Percentiles rank a stretch among this genome's conserved stretches.
Conservation (phyloP, 2,113 vertebrate species). For the Hippocampus abdominalis region DNA sequence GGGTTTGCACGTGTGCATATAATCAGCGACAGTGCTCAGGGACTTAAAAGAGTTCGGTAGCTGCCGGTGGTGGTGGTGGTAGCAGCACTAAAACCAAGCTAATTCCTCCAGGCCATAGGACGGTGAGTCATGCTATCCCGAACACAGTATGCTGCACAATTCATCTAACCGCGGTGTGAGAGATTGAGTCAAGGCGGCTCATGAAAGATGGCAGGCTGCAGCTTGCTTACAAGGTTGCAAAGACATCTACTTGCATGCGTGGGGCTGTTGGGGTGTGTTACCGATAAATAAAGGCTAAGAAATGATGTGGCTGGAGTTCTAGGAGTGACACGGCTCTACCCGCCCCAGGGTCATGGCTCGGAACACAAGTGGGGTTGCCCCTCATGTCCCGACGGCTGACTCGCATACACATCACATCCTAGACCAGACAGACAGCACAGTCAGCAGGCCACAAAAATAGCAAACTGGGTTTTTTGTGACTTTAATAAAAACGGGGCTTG, state of each 20-base stretch:
- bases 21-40: slow-evolving; percentile 40
- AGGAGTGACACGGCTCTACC: slow-evolving; percentile 43
- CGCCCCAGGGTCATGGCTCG: slow-evolving; percentile 43
- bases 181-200: slow-evolving; percentile 54
- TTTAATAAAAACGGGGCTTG: slow-evolving; percentile 37
- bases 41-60: slow-evolving; percentile 51
- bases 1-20: slow-evolving; percentile 31
- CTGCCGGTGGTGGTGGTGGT: slow-evolving; percentile 28
- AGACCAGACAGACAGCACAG: slow-evolving; percentile 21
- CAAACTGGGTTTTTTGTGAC: slow-evolving; percentile 33
- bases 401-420: slow-evolving; percentile 42
- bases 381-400: slow-evolving; percentile 40
- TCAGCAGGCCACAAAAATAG: slow-evolving; percentile 42
- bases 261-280: slow-evolving; percentile 51
- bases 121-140: slow-evolving; percentile 51
- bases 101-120: slow-evolving; percentile 49
- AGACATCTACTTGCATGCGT: slow-evolving; percentile 59
- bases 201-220: slow-evolving; percentile 63
- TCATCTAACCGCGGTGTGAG: slow-evolving; percentile 38
- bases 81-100: slow-evolving; percentile 44
- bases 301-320: slow-evolving; percentile 51
- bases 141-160: slow-evolving; percentile 28
- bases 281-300: slow-evolving; percentile 59
- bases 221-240: slow-evolving; percentile 55
- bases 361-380: slow-evolving; percentile 30